Evolutionary conservation across 2,888 invertebrate genomes (phyloP), one percentile per base, ranked within the genome.

Genomic region (Metalampra italica): DNA sequence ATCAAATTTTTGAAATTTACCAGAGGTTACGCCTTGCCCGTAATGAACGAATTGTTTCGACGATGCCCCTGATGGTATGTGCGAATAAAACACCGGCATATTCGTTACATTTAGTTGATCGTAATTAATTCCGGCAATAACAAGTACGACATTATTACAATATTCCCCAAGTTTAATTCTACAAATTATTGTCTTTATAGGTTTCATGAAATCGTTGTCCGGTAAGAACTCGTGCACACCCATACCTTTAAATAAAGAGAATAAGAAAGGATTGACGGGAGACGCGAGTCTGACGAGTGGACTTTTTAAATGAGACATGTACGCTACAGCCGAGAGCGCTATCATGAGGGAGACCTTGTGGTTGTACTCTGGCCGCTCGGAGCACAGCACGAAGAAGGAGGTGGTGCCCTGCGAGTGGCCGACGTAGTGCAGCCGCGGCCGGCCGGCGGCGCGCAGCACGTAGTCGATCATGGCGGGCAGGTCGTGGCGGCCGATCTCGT

Each of bases 391-490:
- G 60, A 90, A 92, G 68, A 92, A 92, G 5, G 78, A 60, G 0
- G 92, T 92, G 0, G 91, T 90, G 3, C 94, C 95, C 78, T 91
- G 91, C n/a, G 93, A 94, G 72, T 94, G 93, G 0, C 94, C 95
- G 8, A 94, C 75, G 69, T 93, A 95, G 58, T 90, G 90, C 0
- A 95, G 51, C 9, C 29, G 30, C 13, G 79, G 50, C 36, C 86
- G 73, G 0, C 87, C 82, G 0, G 93, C 94, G 8, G 57, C 53
- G 0, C 74, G 60, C 0, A 94, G 71, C 1, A 93, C 86, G 64
- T 92, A 92, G 67, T 97, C 94, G 29, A 98, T 93, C 84, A 93
- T 94, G 0, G 94, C 93, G 1, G 97, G 96, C 3, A 97, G 67
- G 74, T 98, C 97, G 62, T 89, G 91, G 30, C 82, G 71, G 0